Evolutionary conservation across 2,797 vertebrate genomes (phyloP).

Genomic region (Cercopithecus petaurista): DNA sequence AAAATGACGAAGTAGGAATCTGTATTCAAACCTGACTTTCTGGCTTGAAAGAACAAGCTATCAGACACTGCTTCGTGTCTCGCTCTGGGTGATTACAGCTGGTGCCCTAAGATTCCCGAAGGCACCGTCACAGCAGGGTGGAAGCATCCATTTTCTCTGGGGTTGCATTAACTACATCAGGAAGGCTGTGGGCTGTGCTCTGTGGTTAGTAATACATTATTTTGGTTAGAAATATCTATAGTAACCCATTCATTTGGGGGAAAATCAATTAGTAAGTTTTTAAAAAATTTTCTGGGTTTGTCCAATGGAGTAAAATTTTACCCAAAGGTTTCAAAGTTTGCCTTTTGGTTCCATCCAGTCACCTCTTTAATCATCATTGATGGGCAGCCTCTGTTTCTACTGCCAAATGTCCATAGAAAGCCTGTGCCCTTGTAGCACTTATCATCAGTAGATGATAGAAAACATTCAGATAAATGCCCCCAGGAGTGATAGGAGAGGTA

Average conservation of each 20-base stretch:
- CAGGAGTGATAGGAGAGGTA: not conserved
- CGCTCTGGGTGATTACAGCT: not conserved
- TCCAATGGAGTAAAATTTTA: not conserved
- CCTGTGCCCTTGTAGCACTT: not conserved
- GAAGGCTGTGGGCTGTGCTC: not conserved
- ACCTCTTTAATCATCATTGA: not conserved
- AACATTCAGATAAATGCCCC: not conserved
- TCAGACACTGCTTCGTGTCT: not conserved
- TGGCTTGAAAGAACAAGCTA: not conserved
- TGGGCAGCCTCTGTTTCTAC: not conserved
- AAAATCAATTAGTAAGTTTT: not conserved
- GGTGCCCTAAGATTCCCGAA: not conserved
- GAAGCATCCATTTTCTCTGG: not conserved
- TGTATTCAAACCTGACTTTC: not conserved
- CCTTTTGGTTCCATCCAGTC: not conserved
- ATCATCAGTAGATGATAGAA: not conserved
- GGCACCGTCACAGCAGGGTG: not conserved
- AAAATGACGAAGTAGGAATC: not conserved
- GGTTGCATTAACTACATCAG: not conserved
- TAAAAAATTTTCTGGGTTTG: not conserved
- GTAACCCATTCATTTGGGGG: not conserved
- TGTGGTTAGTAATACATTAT: not conserved
- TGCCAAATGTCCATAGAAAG: not conserved
- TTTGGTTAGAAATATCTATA: not conserved
- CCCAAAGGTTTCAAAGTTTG: not conserved